phyloP scores from a whole-genome alignment of 2,888 invertebrate genomes.

The Cyrtodaria siliqua region DNA sequence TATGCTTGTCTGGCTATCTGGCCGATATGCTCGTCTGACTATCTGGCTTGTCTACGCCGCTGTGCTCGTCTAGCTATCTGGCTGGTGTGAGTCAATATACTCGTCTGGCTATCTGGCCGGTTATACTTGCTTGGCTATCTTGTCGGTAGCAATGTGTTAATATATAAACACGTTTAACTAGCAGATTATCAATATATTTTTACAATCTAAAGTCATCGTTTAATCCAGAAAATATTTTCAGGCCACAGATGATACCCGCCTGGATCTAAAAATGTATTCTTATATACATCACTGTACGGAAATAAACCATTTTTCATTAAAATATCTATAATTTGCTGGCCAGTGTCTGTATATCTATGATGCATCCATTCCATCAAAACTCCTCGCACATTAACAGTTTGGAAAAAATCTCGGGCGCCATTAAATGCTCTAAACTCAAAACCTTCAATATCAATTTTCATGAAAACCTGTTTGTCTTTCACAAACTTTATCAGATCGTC shows the following conservation, averaged over 20 bases:
- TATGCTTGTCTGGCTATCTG: no score
- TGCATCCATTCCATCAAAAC: slow-evolving; percentile 79
- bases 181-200: no score
- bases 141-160: no score
- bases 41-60: no score
- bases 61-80: no score
- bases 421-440: slow-evolving; percentile 70
- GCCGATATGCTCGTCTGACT: no score
- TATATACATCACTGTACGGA: slow-evolving; percentile 61
- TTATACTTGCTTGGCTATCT: no score
- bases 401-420: slow-evolving; percentile 66
- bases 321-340: slow-evolving; percentile 61
- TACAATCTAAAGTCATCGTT: slow-evolving; percentile 45
- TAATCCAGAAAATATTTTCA: slow-evolving; percentile 78
- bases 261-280: slow-evolving; percentile 44
- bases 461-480: slow-evolving; percentile 60
- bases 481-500: slow-evolving; percentile 68
- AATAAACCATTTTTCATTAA: slow-evolving; percentile 69
- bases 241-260: slow-evolving; percentile 69
- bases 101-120: no score
- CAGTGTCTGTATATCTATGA: slow-evolving; percentile 60
- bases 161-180: no score
- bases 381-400: slow-evolving; percentile 67
- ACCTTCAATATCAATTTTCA: slow-evolving; percentile 80
- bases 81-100: no score